These are phyloP conservation scores for Rhopalosiphum nymphaeae DNA, from an alignment of 2,888 invertebrate genomes.

Conservation along the genomic window DNA sequence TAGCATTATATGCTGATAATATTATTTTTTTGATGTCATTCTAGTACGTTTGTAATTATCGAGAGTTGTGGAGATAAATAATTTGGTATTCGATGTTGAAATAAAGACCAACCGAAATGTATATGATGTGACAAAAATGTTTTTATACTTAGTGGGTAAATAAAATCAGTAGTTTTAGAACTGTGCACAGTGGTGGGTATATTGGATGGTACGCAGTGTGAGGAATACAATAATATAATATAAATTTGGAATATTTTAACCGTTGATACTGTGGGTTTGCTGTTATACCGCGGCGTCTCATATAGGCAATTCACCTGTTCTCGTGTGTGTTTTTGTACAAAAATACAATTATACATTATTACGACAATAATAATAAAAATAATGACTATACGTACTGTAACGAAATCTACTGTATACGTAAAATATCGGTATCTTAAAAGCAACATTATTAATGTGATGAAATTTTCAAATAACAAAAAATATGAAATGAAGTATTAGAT, in stretches of 20 bases:
- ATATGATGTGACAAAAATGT: neutral
- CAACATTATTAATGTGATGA: neutral
- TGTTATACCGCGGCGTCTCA: slow-evolving; percentile 37
- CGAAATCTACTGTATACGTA: neutral
- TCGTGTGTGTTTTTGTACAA: slow-evolving; percentile 9
- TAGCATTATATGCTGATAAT: neutral
- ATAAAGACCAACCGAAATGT: neutral
- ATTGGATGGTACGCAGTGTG: neutral
- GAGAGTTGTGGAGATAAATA: neutral
- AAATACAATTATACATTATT: neutral
- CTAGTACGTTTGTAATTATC: neutral
- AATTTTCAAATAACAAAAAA: neutral
- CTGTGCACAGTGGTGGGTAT: neutral
- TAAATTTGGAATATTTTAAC: neutral
- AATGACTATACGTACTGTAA: no score
- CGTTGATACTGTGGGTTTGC: neutral
- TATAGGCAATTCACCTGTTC: slow-evolving; percentile 57
- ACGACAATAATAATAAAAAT: neutral
- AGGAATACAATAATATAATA: neutral
- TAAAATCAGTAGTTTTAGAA: neutral
- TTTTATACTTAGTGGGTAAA: neutral
- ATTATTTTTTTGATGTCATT: neutral
- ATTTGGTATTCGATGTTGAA: neutral
- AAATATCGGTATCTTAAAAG: neutral
- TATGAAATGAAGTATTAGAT: neutral